Conservation (phyloP, 2,888 invertebrate species). For the Drosophila atroscutellata region DNA sequence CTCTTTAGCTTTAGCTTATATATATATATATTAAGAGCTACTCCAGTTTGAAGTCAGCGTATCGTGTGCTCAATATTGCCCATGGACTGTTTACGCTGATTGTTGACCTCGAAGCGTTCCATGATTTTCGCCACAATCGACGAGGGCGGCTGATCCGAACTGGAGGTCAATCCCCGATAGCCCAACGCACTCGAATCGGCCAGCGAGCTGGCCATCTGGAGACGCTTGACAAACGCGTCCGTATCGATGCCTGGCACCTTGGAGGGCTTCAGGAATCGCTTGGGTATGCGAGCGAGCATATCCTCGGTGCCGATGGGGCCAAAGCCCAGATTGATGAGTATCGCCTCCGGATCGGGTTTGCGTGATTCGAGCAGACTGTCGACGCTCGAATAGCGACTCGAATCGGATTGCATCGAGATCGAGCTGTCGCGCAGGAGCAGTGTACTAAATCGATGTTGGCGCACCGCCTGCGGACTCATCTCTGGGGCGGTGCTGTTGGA, state of each 20-base stretch:
- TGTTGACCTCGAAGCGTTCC: slow-evolving; percentile 88
- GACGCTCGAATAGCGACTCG: slow-evolving; percentile 91
- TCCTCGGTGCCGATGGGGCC: slow-evolving; percentile 90
- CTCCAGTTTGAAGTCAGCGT: slow-evolving; percentile 22
- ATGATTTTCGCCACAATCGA: slow-evolving; percentile 93
- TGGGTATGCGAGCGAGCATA: slow-evolving; percentile 92
- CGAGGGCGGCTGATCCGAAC: slow-evolving; percentile 91
- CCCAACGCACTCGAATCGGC: slow-evolving; percentile 91
- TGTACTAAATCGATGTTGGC: slow-evolving; percentile 68
- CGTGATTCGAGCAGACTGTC: slow-evolving; percentile 93
- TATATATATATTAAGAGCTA: neutral
- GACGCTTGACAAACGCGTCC: slow-evolving; percentile 90
- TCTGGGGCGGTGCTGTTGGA: slow-evolving; percentile 68
- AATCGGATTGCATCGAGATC: slow-evolving; percentile 84
- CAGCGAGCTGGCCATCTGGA: slow-evolving; percentile 90
- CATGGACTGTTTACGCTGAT: slow-evolving; percentile 86
- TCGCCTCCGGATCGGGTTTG: slow-evolving; percentile 95
- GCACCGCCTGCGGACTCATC: slow-evolving; percentile 64
- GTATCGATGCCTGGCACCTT: slow-evolving; percentile 91
- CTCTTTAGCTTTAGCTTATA: slow-evolving; percentile 7
- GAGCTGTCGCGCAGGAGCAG: slow-evolving; percentile 82
- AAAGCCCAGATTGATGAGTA: slow-evolving; percentile 92
- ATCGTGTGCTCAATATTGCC: slow-evolving; percentile 81
- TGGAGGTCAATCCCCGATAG: slow-evolving; percentile 91
- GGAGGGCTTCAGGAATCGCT: slow-evolving; percentile 92